These are phyloP conservation scores for Empidonax traillii DNA, from an alignment of 2,113 vertebrate species.

Conservation along the genomic window DNA sequence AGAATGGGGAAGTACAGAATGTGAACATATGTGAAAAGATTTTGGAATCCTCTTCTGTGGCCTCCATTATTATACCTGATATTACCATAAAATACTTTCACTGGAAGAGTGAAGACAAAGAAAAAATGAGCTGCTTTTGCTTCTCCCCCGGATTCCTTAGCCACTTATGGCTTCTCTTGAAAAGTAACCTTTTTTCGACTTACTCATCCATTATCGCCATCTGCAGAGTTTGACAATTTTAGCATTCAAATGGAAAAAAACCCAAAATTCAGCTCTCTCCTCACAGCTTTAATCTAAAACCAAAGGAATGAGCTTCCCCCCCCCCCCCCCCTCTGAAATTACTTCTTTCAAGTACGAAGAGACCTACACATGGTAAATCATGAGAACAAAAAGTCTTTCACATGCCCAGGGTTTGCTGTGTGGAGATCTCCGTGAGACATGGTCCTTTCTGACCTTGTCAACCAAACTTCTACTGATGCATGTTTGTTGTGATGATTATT, in stretches of 20 bases:
- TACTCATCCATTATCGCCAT: not conserved
- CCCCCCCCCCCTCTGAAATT: not conserved
- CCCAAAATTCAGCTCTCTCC: not conserved
- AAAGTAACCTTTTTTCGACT: not conserved
- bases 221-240: slow-evolving; percentile 4
- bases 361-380: not conserved
- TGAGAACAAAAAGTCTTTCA: not conserved
- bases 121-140: not conserved
- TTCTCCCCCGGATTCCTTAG: not conserved
- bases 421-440: not conserved
- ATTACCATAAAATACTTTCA: not conserved
- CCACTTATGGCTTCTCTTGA: not conserved
- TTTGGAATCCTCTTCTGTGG: not conserved
- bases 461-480: not conserved
- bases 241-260: not conserved
- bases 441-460: not conserved
- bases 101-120: not conserved
- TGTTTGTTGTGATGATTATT: not conserved
- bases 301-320: not conserved
- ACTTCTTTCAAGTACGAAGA: not conserved
- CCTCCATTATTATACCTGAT: not conserved
- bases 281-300: not conserved
- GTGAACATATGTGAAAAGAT: not conserved
- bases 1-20: not conserved
- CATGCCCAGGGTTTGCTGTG: not conserved